Evolutionary conservation across 2,888 invertebrate species (phyloP).

Genomic region (Iphiclides podalirius): DNA sequence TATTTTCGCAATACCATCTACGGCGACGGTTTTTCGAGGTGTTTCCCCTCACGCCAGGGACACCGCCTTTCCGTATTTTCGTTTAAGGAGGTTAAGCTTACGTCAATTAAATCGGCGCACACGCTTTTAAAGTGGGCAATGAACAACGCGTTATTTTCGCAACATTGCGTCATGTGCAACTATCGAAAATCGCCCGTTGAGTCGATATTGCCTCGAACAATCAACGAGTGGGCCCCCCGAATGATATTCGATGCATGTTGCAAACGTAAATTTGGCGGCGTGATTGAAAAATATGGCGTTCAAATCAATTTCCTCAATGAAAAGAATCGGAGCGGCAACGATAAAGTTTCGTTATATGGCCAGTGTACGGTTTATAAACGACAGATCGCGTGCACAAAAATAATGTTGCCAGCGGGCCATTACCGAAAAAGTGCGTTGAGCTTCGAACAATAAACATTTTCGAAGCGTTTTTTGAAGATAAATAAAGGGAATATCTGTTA

Average conservation of each 20-base stretch:
- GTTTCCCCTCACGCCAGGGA: constrained; percentile 6
- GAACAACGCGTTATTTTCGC: background rate
- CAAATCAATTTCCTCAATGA: constrained; percentile 45
- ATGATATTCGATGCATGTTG: too few species aligned
- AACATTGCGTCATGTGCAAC: constrained; percentile 9
- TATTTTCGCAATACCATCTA: constrained; percentile 7
- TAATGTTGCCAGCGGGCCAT: constrained; percentile 55
- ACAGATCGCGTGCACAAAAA: constrained; percentile 63
- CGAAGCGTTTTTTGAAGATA: constrained; percentile 34
- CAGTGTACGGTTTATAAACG: constrained; percentile 44
- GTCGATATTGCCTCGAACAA: too few species aligned
- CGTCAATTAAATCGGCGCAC: background rate
- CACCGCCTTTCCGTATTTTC: constrained; percentile 18
- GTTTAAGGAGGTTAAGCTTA: constrained; percentile 7
- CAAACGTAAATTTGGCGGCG: constrained; percentile 7
- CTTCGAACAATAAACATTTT: constrained; percentile 48
- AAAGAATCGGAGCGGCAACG: constrained; percentile 45
- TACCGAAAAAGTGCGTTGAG: constrained; percentile 53
- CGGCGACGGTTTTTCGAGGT: background rate
- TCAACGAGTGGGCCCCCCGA: too few species aligned
- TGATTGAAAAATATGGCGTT: constrained; percentile 28
- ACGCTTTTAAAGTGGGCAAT: too few species aligned
- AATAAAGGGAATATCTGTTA: too few species aligned
- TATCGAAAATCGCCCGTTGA: too few species aligned
- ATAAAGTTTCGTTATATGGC: constrained; percentile 42